A percentile compares a stretch with the other conserved stretches of the same genome.
phyloP scores from a whole-genome alignment of 2,113 vertebrate genomes.

The Grammomys dolichurus region DNA sequence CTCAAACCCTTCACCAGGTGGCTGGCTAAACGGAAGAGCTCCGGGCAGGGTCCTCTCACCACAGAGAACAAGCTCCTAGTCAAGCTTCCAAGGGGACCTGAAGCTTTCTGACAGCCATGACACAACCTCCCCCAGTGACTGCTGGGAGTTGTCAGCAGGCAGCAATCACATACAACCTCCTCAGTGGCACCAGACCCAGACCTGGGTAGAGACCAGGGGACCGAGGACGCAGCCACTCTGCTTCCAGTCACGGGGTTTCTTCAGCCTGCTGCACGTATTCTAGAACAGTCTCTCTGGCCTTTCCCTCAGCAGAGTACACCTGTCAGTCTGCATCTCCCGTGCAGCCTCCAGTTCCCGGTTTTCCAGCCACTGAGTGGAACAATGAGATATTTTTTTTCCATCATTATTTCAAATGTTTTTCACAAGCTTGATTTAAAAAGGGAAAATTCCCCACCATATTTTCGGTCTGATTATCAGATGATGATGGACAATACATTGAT shows the following conservation, averaged over 20 bases:
- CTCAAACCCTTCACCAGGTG: too few relatives aligned
- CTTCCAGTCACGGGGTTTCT: neutral
- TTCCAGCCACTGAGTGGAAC: constrained; percentile 83
- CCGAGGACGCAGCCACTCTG: neutral
- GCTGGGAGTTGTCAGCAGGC: neutral
- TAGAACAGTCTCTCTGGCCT: neutral
- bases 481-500: constrained; percentile 93
- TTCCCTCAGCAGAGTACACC: neutral
- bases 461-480: constrained; percentile 91
- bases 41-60: neutral
- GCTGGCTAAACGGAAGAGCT: neutral
- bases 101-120: neutral
- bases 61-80: neutral
- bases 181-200: neutral
- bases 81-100: neutral
- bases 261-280: neutral
- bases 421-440: constrained; percentile 87
- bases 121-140: neutral
- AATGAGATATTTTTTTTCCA: constrained; percentile 78
- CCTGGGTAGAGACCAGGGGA: neutral
- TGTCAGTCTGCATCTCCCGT: neutral
- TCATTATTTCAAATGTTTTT: constrained; percentile 88
- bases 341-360: constrained; percentile 75
- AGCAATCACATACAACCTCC: too few relatives aligned
- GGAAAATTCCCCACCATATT: constrained; percentile 87